phyloP scores from a whole-genome alignment of 1,140 invertebrate genomes.

The Rhizoglyphus robini region DNA sequence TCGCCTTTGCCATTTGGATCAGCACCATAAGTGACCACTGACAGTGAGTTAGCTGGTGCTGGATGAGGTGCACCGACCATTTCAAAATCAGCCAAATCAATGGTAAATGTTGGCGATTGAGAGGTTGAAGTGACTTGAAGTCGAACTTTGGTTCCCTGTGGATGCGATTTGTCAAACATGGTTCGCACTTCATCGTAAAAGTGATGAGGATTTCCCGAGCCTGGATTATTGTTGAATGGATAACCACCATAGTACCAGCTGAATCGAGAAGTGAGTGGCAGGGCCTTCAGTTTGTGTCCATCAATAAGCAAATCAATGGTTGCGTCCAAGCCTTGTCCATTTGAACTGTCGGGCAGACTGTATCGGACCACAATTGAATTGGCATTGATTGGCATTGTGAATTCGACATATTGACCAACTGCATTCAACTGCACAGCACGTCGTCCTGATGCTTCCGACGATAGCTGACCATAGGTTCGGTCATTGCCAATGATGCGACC shows the following conservation, averaged over 20 bases:
- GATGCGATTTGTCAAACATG: background rate
- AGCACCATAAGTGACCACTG: too few relatives aligned
- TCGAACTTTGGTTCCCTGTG: background rate
- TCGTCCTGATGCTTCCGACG: background rate
- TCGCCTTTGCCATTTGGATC: background rate
- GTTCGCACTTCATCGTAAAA: background rate
- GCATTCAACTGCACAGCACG: too few relatives aligned
- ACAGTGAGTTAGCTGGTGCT: background rate
- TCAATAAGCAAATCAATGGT: background rate
- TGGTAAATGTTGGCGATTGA: too few relatives aligned
- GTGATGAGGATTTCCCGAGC: background rate
- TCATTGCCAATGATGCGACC: too few relatives aligned
- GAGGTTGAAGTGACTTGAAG: background rate
- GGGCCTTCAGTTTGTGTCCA: background rate
- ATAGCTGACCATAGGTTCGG: too few relatives aligned
- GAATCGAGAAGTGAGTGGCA: background rate
- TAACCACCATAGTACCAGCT: conserved; percentile 7
- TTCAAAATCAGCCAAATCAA: conserved; percentile 12
- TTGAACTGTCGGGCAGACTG: background rate
- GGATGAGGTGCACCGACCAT: background rate
- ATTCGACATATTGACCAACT: background rate
- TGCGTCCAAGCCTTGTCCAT: background rate
- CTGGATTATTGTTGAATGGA: conserved; percentile 8
- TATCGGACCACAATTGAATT: background rate
- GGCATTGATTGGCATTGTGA: background rate